A percentile compares a stretch with the other conserved stretches of the same genome.
Conservation (phyloP, 1,140 invertebrate species). For the Apis cerana region DNA sequence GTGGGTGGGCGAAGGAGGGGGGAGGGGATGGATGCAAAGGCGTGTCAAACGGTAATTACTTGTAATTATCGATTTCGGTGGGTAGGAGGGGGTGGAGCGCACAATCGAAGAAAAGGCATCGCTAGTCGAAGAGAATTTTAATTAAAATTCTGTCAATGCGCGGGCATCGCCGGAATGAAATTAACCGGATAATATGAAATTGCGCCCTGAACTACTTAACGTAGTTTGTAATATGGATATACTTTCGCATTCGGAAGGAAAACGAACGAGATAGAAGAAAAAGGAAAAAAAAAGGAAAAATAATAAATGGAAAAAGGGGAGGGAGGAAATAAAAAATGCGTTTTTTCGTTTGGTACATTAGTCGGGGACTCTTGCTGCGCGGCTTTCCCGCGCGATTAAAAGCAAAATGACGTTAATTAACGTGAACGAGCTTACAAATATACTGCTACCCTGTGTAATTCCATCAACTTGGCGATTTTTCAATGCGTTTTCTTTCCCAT, state of each 20-base stretch:
- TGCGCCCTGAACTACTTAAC: constrained; percentile 7
- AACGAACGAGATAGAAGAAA: not conserved
- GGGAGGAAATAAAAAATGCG: not conserved
- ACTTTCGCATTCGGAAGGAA: not conserved
- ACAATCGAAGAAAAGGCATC: not conserved
- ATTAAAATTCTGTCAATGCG: constrained; percentile 23
- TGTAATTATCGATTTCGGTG: constrained; percentile 20
- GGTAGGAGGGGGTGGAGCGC: too few species aligned
- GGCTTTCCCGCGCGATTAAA: constrained; percentile 14
- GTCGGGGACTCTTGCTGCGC: not conserved
- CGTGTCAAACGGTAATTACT: constrained; percentile 28
- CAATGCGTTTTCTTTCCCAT: constrained; percentile 13
- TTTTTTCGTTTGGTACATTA: constrained; percentile 14
- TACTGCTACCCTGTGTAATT: not conserved
- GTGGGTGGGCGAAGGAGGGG: too few species aligned
- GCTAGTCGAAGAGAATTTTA: constrained; percentile 16
- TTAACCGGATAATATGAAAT: not conserved
- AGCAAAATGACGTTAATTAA: constrained; percentile 43
- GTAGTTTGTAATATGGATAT: not conserved
- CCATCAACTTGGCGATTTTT: constrained; percentile 35
- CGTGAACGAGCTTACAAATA: constrained; percentile 37
- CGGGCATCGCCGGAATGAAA: not conserved
- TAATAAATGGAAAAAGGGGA: too few species aligned
- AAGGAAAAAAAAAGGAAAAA: not conserved
- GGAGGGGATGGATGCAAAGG: not conserved